These are phyloP conservation scores for Drosophila rufa DNA, from an alignment of 1,140 invertebrate species.

Conservation along the genomic window DNA sequence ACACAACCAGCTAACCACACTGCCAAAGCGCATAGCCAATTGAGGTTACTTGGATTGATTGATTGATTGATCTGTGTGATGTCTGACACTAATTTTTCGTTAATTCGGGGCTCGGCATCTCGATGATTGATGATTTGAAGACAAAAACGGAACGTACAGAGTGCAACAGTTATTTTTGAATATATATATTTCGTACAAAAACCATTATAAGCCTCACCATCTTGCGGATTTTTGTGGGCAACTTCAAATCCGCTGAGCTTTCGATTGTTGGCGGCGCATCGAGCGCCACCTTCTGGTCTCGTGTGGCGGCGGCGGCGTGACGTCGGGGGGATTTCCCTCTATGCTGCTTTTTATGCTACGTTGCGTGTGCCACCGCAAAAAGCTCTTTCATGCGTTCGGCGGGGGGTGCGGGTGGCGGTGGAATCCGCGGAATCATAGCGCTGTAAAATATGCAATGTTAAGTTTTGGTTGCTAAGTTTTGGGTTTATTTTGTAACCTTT, in stretches of 20 bases:
- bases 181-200: slow-evolving; percentile 7
- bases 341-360: slow-evolving; percentile 70
- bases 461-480: slow-evolving; percentile 10
- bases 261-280: background rate
- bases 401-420: background rate
- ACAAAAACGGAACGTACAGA: background rate
- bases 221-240: slow-evolving; percentile 20
- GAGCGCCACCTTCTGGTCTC: slow-evolving; percentile 49
- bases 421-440: slow-evolving; percentile 16
- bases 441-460: slow-evolving; percentile 74
- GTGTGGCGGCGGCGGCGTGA: slow-evolving; percentile 8
- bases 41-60: slow-evolving; percentile 22
- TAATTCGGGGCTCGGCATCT: slow-evolving; percentile 1
- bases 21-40: slow-evolving; percentile 92
- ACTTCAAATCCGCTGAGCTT: slow-evolving; percentile 31
- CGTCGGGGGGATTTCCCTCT: slow-evolving; percentile 24
- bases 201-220: slow-evolving; percentile 22
- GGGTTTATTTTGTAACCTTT: no score
- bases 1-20: slow-evolving; percentile 99
- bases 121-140: slow-evolving; percentile 1
- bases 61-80: slow-evolving; percentile 15
- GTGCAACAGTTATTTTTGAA: slow-evolving; percentile 3
- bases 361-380: slow-evolving; percentile 41
- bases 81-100: slow-evolving; percentile 28
- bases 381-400: slow-evolving; percentile 14